Conservation (phyloP, 2,888 invertebrate genomes). For the Chrysolina americana region DNA sequence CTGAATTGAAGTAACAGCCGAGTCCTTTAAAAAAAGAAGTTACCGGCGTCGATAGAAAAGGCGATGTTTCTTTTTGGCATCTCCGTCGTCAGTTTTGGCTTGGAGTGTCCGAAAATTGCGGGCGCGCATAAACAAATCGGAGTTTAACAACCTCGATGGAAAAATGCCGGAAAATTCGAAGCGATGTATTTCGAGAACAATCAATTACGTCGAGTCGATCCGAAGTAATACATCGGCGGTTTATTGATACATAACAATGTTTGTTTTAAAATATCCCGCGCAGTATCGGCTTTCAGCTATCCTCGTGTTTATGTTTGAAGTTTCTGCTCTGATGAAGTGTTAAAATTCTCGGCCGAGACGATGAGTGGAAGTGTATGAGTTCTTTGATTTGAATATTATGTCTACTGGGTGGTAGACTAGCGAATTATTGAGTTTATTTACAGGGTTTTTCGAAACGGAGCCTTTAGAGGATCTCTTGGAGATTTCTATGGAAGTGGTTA, state of each 20-base stretch:
- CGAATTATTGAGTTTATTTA: not conserved
- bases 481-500: no score
- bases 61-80: not conserved
- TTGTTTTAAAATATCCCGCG: conserved; percentile 37
- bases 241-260: conserved; percentile 39
- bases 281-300: conserved; percentile 36
- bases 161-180: conserved; percentile 34
- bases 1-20: no score
- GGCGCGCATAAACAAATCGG: conserved; percentile 44
- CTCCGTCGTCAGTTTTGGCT: no score
- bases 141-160: conserved; percentile 45
- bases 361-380: conserved; percentile 22
- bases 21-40: no score
- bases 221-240: conserved; percentile 25
- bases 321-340: conserved; percentile 40
- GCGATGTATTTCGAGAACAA: conserved; percentile 19
- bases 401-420: conserved; percentile 1
- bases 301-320: conserved; percentile 32
- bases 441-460: not conserved
- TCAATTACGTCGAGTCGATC: conserved; percentile 5
- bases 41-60: no score
- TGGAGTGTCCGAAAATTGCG: conserved; percentile 35
- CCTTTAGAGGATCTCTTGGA: no score
- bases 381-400: conserved; percentile 1
- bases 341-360: conserved; percentile 33